Percentiles rank a stretch among this genome's conserved stretches.
phyloP scores from a whole-genome alignment of 2,888 invertebrate species.

The Nephrocerus scutellatus region DNA sequence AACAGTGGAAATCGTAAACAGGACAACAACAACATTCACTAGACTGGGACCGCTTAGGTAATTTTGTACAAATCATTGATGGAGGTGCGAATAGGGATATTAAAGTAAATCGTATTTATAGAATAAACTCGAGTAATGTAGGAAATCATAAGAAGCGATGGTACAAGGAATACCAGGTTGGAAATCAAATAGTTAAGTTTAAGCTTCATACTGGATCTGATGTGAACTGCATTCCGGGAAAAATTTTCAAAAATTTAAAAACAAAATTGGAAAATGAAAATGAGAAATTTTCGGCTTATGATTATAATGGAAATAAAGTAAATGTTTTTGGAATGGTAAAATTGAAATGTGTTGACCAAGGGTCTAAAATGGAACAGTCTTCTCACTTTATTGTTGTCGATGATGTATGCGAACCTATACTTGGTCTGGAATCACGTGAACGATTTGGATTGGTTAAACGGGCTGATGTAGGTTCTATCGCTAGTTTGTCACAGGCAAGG shows the following conservation, averaged over 20 bases:
- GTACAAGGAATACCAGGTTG: conserved; percentile 1
- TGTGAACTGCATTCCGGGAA: conserved; percentile 4
- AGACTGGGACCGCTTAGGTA: too few relatives aligned
- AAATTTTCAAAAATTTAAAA: conserved; percentile 4
- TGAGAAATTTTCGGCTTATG: too few relatives aligned
- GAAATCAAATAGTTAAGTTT: conserved; percentile 2
- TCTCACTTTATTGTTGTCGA: conserved; percentile 9
- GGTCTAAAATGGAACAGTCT: background rate
- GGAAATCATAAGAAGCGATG: too few relatives aligned
- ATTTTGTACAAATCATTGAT: too few relatives aligned
- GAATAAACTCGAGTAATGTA: background rate
- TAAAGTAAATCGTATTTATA: background rate
- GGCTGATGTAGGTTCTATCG: conserved; percentile 1
- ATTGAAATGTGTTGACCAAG: conserved; percentile 5
- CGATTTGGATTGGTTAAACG: conserved; percentile 8
- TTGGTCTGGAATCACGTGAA: conserved; percentile 7
- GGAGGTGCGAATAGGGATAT: too few relatives aligned
- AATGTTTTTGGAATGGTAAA: conserved; percentile 9
- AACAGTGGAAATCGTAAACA: too few relatives aligned
- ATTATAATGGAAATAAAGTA: conserved; percentile 12
- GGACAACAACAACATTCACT: too few relatives aligned
- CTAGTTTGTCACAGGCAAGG: conserved; percentile 1
- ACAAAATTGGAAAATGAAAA: conserved; percentile 4
- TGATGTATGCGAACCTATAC: conserved; percentile 10
- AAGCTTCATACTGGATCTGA: conserved; percentile 7